Conservation (phyloP, 1,140 invertebrate genomes). For the Vanessa atalanta region DNA sequence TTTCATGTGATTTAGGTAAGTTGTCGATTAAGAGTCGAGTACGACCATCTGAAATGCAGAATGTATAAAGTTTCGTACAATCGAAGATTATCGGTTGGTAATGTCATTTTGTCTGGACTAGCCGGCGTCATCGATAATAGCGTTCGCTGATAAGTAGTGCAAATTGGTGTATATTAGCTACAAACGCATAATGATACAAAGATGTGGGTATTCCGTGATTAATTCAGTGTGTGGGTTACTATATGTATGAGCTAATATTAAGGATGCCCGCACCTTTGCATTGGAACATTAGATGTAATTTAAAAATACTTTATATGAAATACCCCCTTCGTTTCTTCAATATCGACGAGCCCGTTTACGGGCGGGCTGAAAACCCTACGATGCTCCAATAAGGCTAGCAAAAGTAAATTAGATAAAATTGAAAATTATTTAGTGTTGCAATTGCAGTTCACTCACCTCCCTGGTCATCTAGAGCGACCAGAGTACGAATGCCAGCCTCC, state of each 20-base stretch:
- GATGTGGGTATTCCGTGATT: slow-evolving; percentile 76
- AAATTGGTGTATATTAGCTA: slow-evolving; percentile 77
- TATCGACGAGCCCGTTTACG: slow-evolving; percentile 60
- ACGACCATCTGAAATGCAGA: slow-evolving; percentile 72
- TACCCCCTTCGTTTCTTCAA: slow-evolving; percentile 69
- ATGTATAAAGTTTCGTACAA: slow-evolving; percentile 70
- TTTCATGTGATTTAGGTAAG: slow-evolving; percentile 75
- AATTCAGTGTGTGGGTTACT: slow-evolving; percentile 57
- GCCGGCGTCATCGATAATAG: slow-evolving; percentile 54
- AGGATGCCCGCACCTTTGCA: slow-evolving; percentile 78
- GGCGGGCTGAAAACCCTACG: slow-evolving; percentile 75
- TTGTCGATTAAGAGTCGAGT: slow-evolving; percentile 72
- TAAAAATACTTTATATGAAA: slow-evolving; percentile 55
- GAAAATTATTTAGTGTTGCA: slow-evolving; percentile 80
- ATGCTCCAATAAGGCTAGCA: slow-evolving; percentile 75
- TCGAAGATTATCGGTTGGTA: slow-evolving; percentile 54
- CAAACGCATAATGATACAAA: slow-evolving; percentile 75
- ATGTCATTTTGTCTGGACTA: slow-evolving; percentile 55
- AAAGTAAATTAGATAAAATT: slow-evolving; percentile 78
- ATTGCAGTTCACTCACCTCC: slow-evolving; percentile 93
- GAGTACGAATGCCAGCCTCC: slow-evolving; percentile 99
- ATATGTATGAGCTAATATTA: slow-evolving; percentile 47
- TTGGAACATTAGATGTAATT: slow-evolving; percentile 69
- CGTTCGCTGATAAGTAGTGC: slow-evolving; percentile 75
- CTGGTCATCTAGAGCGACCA: slow-evolving; percentile 99